A percentile compares a stretch with the other conserved stretches of the same genome.
Evolutionary conservation across 2,797 vertebrate genomes (phyloP).

Genomic region (Platyrinchus mystaceus): DNA sequence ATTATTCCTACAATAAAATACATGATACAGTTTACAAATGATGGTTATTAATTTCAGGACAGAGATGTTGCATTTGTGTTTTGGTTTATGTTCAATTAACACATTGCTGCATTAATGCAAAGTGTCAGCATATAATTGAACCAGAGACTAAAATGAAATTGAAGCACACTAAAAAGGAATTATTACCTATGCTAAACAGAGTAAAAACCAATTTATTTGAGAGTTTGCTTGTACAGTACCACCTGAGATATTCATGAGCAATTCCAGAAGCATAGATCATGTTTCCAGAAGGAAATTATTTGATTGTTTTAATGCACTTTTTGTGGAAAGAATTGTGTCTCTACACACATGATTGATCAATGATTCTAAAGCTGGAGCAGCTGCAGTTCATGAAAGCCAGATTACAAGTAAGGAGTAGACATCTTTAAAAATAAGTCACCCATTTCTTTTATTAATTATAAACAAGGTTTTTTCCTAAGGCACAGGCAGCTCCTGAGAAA

Average conservation of each 20-base stretch:
- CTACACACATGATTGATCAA: background rate
- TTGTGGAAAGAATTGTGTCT: background rate
- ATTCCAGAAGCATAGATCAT: background rate
- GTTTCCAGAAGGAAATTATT: constrained; percentile 9
- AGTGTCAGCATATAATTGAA: constrained; percentile 2
- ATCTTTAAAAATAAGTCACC: background rate
- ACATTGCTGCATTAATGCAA: constrained; percentile 33
- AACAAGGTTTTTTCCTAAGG: background rate
- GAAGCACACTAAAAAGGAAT: constrained; percentile 12
- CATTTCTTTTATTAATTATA: background rate
- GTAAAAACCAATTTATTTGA: constrained; percentile 31
- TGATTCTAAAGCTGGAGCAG: background rate
- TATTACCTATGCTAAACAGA: background rate
- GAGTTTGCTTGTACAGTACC: background rate
- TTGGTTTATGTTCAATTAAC: constrained; percentile 64
- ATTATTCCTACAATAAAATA: constrained; percentile 55
- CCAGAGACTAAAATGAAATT: constrained; percentile 28
- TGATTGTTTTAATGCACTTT: background rate
- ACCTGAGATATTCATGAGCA: constrained; percentile 12
- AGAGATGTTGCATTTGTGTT: constrained; percentile 38
- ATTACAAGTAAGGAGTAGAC: background rate
- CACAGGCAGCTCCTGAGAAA: background rate
- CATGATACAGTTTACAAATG: constrained; percentile 38
- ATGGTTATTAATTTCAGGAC: constrained; percentile 52
- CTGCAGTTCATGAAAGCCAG: background rate